Percentiles rank a stretch among this genome's conserved stretches.
These are phyloP conservation scores for Eublepharis macularius DNA, from an alignment of 2,113 vertebrate species.

Conservation along the genomic window DNA sequence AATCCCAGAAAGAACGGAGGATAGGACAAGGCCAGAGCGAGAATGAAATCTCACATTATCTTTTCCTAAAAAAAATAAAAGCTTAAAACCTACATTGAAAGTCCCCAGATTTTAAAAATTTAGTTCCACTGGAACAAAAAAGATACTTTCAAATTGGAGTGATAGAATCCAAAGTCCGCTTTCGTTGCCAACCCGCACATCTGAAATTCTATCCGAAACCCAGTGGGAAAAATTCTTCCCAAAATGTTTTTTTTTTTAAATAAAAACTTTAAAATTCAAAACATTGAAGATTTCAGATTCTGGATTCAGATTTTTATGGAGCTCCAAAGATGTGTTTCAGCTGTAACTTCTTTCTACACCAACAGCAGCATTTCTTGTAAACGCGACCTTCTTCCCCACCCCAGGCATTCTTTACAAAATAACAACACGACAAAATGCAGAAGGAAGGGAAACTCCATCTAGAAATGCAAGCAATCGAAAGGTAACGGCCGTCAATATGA, in stretches of 20 bases:
- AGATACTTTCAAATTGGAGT: neutral
- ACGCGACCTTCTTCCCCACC: slow-evolving; percentile 26
- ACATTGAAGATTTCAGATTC: neutral
- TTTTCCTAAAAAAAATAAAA: neutral
- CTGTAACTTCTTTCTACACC: slow-evolving; percentile 30
- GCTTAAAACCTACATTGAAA: neutral
- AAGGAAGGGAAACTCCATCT: slow-evolving; percentile 50
- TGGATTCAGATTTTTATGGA: neutral
- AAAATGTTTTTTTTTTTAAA: neutral
- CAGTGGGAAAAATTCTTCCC: neutral
- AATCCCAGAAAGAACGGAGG: neutral
- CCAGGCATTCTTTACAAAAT: slow-evolving; percentile 51
- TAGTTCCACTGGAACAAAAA: neutral
- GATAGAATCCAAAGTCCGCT: no score
- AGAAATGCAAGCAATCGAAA: slow-evolving; percentile 64
- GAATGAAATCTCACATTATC: neutral
- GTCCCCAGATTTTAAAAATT: neutral
- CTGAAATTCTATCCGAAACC: neutral
- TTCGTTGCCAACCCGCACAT: no score
- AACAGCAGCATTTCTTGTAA: slow-evolving; percentile 62
- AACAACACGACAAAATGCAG: slow-evolving; percentile 47
- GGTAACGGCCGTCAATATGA: slow-evolving; percentile 63
- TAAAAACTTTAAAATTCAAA: neutral
- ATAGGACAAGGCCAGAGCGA: neutral
- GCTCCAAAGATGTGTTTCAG: neutral